These are phyloP conservation scores for Suncus etruscus DNA, from an alignment of 2,113 vertebrate species.

Conservation along the genomic window DNA sequence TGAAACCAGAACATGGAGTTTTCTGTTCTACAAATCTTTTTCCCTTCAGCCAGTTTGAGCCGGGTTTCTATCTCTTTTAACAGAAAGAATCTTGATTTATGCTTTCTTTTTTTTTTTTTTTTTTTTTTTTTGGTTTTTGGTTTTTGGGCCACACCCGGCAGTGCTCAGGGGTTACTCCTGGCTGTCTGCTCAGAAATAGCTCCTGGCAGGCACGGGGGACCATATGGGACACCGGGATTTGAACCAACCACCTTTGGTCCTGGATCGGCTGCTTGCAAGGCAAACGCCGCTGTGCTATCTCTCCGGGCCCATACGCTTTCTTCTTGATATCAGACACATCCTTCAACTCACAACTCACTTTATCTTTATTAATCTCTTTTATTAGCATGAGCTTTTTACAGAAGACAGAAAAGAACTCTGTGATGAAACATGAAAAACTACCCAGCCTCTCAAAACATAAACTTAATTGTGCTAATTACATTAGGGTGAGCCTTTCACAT, in stretches of 20 bases:
- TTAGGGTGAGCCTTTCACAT: constrained; percentile 4
- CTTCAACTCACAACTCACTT: not conserved
- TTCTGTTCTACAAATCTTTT: constrained; percentile 35
- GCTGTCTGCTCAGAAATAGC: too few relatives aligned
- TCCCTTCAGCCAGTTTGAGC: constrained; percentile 15
- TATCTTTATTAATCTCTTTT: constrained; percentile 3
- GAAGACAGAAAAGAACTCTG: not conserved
- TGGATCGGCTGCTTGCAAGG: too few relatives aligned
- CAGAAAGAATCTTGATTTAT: too few relatives aligned
- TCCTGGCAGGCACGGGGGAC: too few relatives aligned
- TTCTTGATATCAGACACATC: not conserved
- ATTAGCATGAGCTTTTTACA: constrained; percentile 16
- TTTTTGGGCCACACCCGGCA: too few relatives aligned
- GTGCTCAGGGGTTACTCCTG: too few relatives aligned
- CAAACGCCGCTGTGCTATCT: too few relatives aligned
- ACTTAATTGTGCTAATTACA: not conserved
- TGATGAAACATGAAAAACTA: too few relatives aligned
- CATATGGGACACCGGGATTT: too few relatives aligned
- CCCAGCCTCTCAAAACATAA: too few relatives aligned
- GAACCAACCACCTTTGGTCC: too few relatives aligned
- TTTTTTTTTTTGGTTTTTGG: too few relatives aligned
- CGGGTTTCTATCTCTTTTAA: constrained; percentile 9
- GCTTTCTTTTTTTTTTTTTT: not conserved
- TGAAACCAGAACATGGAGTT: not conserved
- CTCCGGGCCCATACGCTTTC: not conserved